These are phyloP conservation scores for Salvelinus fontinalis DNA, from an alignment of 2,113 vertebrate genomes.

Conservation along the genomic window DNA sequence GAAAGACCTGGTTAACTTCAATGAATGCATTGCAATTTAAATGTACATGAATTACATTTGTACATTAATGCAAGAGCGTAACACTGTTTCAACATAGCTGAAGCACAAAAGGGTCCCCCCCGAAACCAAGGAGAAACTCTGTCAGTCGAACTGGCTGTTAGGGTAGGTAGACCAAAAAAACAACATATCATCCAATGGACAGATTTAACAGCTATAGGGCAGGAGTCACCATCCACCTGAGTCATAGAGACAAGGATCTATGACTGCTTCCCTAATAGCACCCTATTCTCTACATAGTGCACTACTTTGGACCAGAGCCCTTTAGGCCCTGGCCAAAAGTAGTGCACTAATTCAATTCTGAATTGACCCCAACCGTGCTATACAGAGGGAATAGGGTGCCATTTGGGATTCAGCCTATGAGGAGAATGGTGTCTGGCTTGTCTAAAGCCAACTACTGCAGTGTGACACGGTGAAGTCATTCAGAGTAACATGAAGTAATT, in stretches of 20 bases:
- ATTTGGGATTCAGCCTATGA: too few relatives aligned
- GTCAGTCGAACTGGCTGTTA: not conserved
- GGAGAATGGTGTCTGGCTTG: too few relatives aligned
- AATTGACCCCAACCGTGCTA: too few relatives aligned
- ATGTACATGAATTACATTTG: not conserved
- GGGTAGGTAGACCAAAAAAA: too few relatives aligned
- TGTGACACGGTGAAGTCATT: not conserved
- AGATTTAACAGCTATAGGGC: not conserved
- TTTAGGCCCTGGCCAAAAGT: too few relatives aligned
- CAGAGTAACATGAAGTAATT: not conserved
- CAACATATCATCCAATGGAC: too few relatives aligned
- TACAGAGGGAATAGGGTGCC: too few relatives aligned
- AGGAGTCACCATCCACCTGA: too few relatives aligned
- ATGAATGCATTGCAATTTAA: slow-evolving; percentile 12
- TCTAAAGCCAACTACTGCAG: too few relatives aligned
- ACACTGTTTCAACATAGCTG: slow-evolving; percentile 30
- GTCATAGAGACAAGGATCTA: not conserved
- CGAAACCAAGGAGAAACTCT: not conserved
- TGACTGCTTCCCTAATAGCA: too few relatives aligned
- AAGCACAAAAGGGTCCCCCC: slow-evolving; percentile 9
- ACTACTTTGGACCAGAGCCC: not conserved
- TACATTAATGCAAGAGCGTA: not conserved
- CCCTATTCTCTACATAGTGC: not conserved
- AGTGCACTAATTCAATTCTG: too few relatives aligned
- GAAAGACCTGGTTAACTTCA: slow-evolving; percentile 32